Conservation (phyloP, 2,888 invertebrate species). For the Parelbella ahira region DNA sequence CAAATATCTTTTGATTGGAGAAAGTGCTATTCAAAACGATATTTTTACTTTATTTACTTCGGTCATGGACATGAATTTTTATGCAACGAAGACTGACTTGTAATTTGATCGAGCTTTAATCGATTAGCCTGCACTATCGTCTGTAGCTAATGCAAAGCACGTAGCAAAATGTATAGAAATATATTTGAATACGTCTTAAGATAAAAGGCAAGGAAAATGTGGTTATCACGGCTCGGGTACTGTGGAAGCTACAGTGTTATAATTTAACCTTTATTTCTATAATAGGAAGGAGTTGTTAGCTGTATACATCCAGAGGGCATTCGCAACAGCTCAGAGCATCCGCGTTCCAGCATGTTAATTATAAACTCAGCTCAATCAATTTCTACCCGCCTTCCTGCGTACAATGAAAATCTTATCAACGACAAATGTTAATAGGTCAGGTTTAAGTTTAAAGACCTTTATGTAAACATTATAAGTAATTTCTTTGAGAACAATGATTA, state of each 20-base stretch:
- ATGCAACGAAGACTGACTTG: slow-evolving; percentile 3
- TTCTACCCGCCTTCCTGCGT: neutral
- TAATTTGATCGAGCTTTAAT: slow-evolving; percentile 1
- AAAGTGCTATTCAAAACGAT: no score
- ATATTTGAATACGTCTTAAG: neutral
- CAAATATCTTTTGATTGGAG: no score
- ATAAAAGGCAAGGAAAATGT: slow-evolving; percentile 3
- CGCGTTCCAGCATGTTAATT: slow-evolving; percentile 11
- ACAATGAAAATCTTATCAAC: neutral
- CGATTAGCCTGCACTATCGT: no score
- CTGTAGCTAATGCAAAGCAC: no score
- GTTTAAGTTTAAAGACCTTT: no score
- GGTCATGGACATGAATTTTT: no score
- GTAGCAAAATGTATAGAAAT: slow-evolving; percentile 3
- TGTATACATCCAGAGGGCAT: neutral
- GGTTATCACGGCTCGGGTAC: neutral
- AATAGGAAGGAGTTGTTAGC: neutral
- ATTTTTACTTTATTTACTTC: no score
- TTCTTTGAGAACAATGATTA: no score
- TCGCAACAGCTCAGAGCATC: neutral
- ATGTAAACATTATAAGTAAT: no score
- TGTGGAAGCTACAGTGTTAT: neutral
- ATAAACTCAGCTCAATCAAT: slow-evolving; percentile 10
- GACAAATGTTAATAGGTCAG: no score
- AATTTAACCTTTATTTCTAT: slow-evolving; percentile 5